A percentile compares a stretch with the other conserved stretches of the same genome.
phyloP scores from a whole-genome alignment of 2,888 invertebrate species.

The Leptarthrus brevirostris region DNA sequence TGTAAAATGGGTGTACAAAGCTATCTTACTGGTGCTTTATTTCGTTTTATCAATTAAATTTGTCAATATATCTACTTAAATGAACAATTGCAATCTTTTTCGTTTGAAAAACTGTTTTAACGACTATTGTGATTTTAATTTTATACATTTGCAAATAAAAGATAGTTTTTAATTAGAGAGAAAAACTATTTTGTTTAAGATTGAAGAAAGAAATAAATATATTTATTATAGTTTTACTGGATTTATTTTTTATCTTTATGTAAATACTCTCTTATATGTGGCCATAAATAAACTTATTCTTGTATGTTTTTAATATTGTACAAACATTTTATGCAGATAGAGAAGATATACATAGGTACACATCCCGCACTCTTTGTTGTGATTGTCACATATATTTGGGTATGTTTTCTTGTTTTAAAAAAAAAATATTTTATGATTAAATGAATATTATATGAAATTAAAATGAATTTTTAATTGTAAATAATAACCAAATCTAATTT shows the following conservation, averaged over 20 bases:
- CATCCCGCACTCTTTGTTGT: constrained; percentile 21
- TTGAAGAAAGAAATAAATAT: constrained; percentile 21
- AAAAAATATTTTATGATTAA: constrained; percentile 32
- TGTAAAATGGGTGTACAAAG: background rate
- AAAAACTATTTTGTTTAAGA: background rate
- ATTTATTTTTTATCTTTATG: constrained; percentile 4
- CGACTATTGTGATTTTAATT: constrained; percentile 39
- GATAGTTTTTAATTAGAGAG: background rate
- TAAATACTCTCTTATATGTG: constrained; percentile 30
- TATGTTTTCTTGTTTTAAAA: constrained; percentile 27
- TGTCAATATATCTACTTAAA: constrained; percentile 28
- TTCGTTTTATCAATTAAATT: constrained; percentile 16
- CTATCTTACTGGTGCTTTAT: constrained; percentile 22
- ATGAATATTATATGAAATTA: constrained; percentile 33
- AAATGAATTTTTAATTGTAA: no score
- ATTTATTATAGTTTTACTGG: constrained; percentile 36
- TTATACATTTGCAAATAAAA: constrained; percentile 22
- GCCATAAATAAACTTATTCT: constrained; percentile 38
- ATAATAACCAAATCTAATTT: no score
- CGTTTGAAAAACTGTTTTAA: constrained; percentile 9
- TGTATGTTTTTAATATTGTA: constrained; percentile 27
- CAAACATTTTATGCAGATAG: constrained; percentile 5
- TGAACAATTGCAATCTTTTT: constrained; percentile 19
- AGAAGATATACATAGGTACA: background rate
- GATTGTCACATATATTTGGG: constrained; percentile 15